phyloP scores from a whole-genome alignment of 1,140 invertebrate genomes.

The Calosoma granatense region DNA sequence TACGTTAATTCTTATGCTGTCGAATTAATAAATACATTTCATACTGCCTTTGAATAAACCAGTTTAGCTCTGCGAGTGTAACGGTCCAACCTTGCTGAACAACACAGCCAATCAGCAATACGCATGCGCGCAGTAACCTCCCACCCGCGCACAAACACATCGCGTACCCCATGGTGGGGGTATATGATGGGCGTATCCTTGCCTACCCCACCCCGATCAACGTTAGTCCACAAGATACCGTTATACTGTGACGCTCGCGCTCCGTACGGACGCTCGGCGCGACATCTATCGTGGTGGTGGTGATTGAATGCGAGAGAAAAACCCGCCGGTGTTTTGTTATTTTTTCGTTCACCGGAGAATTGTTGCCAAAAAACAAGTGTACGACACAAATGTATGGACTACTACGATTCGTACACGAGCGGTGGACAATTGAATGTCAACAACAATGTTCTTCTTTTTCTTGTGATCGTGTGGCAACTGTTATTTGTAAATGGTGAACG shows the following conservation, averaged over 20 bases:
- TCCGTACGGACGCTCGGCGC: not conserved
- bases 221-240: not conserved
- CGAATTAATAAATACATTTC: too few species aligned
- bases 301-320: not conserved
- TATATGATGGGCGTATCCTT: not conserved
- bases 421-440: too few species aligned
- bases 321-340: not conserved
- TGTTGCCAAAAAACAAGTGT: too few species aligned
- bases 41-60: too few species aligned
- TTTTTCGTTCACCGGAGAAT: too few species aligned
- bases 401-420: too few species aligned
- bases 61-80: not conserved
- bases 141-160: not conserved
- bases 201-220: conserved; percentile 6
- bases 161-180: not conserved
- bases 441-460: too few species aligned
- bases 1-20: too few species aligned
- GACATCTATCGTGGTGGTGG: not conserved
- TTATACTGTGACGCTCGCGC: not conserved
- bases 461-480: too few species aligned
- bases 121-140: not conserved
- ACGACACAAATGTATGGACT: too few species aligned
- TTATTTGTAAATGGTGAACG: too few species aligned
- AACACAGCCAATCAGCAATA: not conserved
- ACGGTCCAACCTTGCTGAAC: not conserved